A percentile compares a stretch with the other conserved stretches of the same genome.
phyloP scores from a whole-genome alignment of 2,888 invertebrate genomes.

The Nebria brevicollis region DNA sequence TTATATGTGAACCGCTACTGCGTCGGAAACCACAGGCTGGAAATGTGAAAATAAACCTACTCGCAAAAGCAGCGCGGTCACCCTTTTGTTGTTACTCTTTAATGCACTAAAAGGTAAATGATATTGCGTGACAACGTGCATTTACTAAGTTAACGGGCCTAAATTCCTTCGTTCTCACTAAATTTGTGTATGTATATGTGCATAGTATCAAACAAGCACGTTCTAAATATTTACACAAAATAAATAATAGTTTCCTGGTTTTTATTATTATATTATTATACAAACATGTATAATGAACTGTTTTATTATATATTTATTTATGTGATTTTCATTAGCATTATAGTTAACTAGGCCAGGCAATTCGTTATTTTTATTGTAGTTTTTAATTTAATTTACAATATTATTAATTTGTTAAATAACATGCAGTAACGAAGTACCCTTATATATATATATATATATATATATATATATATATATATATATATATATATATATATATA shows the following conservation, averaged over 20 bases:
- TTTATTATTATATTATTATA: background rate
- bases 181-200: background rate
- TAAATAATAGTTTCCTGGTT: background rate
- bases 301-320: background rate
- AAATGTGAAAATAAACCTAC: background rate
- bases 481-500: too few relatives aligned
- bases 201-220: background rate
- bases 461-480: too few relatives aligned
- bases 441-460: too few relatives aligned
- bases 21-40: background rate
- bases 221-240: background rate
- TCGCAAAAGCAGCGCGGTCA: background rate
- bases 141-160: background rate
- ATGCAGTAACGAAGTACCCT: too few relatives aligned
- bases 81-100: background rate
- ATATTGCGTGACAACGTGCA: conserved; percentile 17
- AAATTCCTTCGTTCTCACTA: background rate
- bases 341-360: background rate
- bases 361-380: background rate
- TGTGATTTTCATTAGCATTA: background rate
- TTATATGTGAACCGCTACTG: background rate
- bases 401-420: background rate
- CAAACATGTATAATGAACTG: background rate
- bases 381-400: background rate
- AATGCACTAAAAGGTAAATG: conserved; percentile 6